Evolutionary conservation across 35 echinoderm and acorn worm species (phyloP), one percentile per base, ranked within the genome.

Genomic region (Ophioderma brevispina): DNA sequence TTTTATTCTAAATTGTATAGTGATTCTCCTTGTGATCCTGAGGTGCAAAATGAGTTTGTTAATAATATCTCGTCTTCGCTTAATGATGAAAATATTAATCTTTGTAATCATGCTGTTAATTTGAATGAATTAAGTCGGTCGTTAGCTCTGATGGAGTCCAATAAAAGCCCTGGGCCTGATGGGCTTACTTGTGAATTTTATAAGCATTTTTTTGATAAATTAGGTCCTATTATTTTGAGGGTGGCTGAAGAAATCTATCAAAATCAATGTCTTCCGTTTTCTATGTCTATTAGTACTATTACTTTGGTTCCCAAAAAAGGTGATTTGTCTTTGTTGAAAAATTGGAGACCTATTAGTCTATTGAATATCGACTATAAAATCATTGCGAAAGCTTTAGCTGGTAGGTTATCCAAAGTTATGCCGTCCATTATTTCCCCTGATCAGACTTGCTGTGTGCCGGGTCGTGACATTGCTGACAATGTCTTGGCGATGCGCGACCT

Each of bases 301-400:
- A 87, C 85, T 41, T 35, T 87, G 31, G 21, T 87, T 0, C 41
- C 36, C 19, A 87, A 87, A 39, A 87, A 78, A 41, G 85, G 85
- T 6, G 36, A 38, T 32, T 28, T 0, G 32, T 13, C 38, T 19
- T 36, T 77, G 14, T 75, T 75, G 28, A 35, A 35, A 31, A 87
- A 87, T 84, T 36, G 80, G 64, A 39, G 89, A 11, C 89, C 89
- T 2, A 90, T 90, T 28, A 84, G 40, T 75, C 64, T 88, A 1
- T 35, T 93, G 31, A 89, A 79, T 0, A 18, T 38, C 28, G 92
- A 94, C 35, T 94, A 90, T 43, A 94, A 90, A 76, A 78, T 90
- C 77, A 86, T 94, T 36, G 23, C 92, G 0, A 94, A 94, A 81
- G 36, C 80, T 5, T 37, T 90, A 1, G 80, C 82, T 15, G 32